These are phyloP conservation scores for Stenolophus ochropezus DNA, from an alignment of 2,888 invertebrate genomes.

Conservation along the genomic window DNA sequence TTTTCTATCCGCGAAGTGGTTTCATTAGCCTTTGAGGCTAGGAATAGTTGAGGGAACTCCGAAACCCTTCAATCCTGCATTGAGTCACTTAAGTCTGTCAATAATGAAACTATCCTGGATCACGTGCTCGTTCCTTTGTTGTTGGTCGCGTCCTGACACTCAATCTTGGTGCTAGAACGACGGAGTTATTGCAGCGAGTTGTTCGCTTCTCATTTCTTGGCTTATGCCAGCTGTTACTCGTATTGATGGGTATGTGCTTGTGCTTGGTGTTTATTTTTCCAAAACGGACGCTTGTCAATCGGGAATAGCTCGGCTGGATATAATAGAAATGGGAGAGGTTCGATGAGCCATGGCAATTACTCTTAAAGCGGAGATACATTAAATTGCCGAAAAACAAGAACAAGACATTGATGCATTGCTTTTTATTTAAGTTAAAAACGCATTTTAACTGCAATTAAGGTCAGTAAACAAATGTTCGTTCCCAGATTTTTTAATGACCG, in stretches of 20 bases:
- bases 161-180: slow-evolving; percentile 15
- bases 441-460: not conserved
- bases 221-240: slow-evolving; percentile 34
- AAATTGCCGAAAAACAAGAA: not conserved
- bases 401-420: not conserved
- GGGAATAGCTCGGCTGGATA: slow-evolving; percentile 4
- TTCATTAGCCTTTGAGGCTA: too few relatives aligned
- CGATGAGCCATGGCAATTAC: slow-evolving; percentile 18
- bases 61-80: not conserved
- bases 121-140: slow-evolving; percentile 47
- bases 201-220: slow-evolving; percentile 29
- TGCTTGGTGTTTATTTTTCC: slow-evolving; percentile 13
- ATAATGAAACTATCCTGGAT: slow-evolving; percentile 43
- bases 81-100: slow-evolving; percentile 43
- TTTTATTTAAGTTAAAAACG: not conserved
- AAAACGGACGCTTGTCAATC: slow-evolving; percentile 5
- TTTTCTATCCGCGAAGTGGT: too few relatives aligned
- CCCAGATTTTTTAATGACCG: not conserved
- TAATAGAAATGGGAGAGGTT: slow-evolving; percentile 1
- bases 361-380: slow-evolving; percentile 16
- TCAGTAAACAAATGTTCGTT: not conserved
- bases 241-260: slow-evolving; percentile 24
- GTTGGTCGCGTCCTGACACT: slow-evolving; percentile 39
- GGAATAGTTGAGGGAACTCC: too few relatives aligned
- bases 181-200: slow-evolving; percentile 35